Conservation (phyloP, 2,888 invertebrate species). For the Brachylomia viminalis region DNA sequence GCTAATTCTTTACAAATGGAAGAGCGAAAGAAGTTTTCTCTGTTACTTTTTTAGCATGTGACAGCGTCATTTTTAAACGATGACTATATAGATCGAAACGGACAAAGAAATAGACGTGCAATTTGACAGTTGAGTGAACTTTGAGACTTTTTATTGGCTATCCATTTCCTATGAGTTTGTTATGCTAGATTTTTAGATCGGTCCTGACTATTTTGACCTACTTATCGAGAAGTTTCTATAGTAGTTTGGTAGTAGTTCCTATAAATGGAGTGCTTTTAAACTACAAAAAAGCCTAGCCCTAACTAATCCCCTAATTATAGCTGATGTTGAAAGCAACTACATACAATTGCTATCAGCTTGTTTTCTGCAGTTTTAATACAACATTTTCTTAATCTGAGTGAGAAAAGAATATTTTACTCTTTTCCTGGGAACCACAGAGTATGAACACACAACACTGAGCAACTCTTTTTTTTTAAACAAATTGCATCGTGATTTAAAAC, state of each 20-base stretch:
- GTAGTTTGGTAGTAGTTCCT: background rate
- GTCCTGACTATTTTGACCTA: constrained; percentile 43
- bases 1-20: constrained; percentile 39
- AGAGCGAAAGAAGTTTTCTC: constrained; percentile 47
- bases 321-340: background rate
- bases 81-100: constrained; percentile 67
- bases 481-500: constrained; percentile 74
- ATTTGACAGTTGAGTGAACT: constrained; percentile 75
- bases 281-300: no score
- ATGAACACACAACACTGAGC: background rate
- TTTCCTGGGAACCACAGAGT: background rate
- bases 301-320: background rate
- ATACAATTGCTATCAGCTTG: no score
- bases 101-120: constrained; percentile 72
- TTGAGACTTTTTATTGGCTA: constrained; percentile 19
- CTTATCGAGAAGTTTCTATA: background rate
- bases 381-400: background rate
- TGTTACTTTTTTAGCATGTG: constrained; percentile 68
- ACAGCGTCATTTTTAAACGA: constrained; percentile 55
- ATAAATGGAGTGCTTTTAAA: background rate
- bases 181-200: constrained; percentile 14
- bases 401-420: background rate
- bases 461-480: constrained; percentile 58
- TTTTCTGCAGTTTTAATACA: no score
- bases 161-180: constrained; percentile 22